Percentiles rank a stretch among this genome's conserved stretches.
Conservation (phyloP, 2,113 vertebrate species). For the Perca fluviatilis region DNA sequence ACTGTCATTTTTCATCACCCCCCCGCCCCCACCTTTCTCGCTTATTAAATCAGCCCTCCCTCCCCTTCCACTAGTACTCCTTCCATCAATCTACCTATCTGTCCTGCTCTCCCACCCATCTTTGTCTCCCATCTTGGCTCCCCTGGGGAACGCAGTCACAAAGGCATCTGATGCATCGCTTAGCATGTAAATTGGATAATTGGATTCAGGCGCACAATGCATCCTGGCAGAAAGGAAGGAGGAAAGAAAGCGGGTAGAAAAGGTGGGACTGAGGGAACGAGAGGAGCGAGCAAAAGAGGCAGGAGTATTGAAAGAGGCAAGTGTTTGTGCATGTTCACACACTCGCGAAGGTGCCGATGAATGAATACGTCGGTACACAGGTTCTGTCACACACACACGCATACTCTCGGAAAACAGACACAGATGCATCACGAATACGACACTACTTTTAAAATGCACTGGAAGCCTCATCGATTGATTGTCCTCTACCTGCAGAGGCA, state of each 20-base stretch:
- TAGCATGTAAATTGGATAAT: conserved; percentile 81
- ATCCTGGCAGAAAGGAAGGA: conserved; percentile 11
- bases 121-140: conserved; percentile 37
- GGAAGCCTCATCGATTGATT: neutral
- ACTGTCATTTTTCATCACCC: conserved; percentile 33
- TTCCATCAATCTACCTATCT: conserved; percentile 30
- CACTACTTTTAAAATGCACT: neutral
- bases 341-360: neutral
- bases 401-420: neutral
- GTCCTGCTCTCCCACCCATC: conserved; percentile 36
- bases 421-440: neutral
- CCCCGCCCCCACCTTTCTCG: neutral
- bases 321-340: neutral
- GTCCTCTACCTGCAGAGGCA: neutral
- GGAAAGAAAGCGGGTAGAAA: neutral
- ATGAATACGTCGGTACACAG: neutral
- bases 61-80: neutral
- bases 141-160: conserved; percentile 16
- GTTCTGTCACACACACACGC: neutral
- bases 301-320: neutral
- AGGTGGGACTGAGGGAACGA: neutral
- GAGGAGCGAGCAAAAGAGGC: neutral
- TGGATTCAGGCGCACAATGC: conserved; percentile 58
- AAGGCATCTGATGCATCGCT: conserved; percentile 59
- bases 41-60: conserved; percentile 33